phyloP scores from a whole-genome alignment of 2,797 vertebrate genomes.

The Mus caroli region DNA sequence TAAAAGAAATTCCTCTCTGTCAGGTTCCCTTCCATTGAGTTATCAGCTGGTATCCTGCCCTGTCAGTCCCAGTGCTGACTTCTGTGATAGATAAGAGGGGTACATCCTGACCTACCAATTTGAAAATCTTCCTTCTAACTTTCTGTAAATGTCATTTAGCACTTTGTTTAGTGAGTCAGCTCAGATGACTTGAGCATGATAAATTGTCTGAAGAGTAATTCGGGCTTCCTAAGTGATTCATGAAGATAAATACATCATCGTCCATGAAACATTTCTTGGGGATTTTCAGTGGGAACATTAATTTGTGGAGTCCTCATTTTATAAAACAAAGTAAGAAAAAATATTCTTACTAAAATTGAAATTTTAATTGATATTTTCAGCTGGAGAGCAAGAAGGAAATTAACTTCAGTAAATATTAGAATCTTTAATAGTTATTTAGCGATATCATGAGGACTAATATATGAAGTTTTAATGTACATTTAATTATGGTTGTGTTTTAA shows the following conservation, averaged over 20 bases:
- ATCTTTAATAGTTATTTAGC: neutral
- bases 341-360: slow-evolving; percentile 5
- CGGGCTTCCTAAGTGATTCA: slow-evolving; percentile 51
- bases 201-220: slow-evolving; percentile 51
- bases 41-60: neutral
- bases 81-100: neutral
- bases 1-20: neutral
- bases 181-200: slow-evolving; percentile 9
- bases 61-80: neutral
- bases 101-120: neutral
- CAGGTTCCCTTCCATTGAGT: neutral
- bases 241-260: neutral
- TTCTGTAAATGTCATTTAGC: slow-evolving; percentile 35
- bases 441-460: slow-evolving; percentile 44
- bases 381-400: slow-evolving; percentile 34
- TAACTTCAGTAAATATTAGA: slow-evolving; percentile 37
- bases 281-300: slow-evolving; percentile 43
- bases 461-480: slow-evolving; percentile 19
- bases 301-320: neutral
- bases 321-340: slow-evolving; percentile 13
- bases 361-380: slow-evolving; percentile 49
- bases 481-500: slow-evolving; percentile 22
- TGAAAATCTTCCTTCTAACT: slow-evolving; percentile 35
- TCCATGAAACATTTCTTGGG: neutral
- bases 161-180: slow-evolving; percentile 54